These are phyloP conservation scores for Pogonomyrmex barbatus DNA, from an alignment of 1,140 invertebrate species.

Conservation along the genomic window DNA sequence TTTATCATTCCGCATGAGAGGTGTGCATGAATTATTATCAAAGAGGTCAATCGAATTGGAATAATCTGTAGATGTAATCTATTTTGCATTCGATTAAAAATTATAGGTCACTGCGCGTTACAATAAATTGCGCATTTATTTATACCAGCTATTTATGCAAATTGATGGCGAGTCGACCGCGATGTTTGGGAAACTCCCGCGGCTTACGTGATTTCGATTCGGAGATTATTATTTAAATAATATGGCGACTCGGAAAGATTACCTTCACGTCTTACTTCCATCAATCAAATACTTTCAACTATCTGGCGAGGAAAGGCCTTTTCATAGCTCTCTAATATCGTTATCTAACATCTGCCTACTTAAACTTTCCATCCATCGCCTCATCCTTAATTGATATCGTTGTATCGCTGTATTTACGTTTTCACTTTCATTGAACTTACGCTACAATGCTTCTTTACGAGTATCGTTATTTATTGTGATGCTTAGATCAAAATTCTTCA, in stretches of 20 bases:
- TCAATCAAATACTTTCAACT: slow-evolving; percentile 25
- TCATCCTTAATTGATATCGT: slow-evolving; percentile 53
- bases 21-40: slow-evolving; percentile 35
- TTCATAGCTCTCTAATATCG: slow-evolving; percentile 29
- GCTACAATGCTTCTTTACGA: not conserved
- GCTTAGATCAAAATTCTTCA: not conserved
- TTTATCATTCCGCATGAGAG: slow-evolving; percentile 23
- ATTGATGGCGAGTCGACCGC: not conserved
- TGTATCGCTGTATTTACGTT: slow-evolving; percentile 33
- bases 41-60: slow-evolving; percentile 4
- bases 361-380: slow-evolving; percentile 46
- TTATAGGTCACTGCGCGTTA: not conserved
- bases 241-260: not conserved
- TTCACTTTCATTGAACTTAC: slow-evolving; percentile 45
- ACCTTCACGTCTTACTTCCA: not conserved
- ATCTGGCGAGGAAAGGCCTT: slow-evolving; percentile 3
- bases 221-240: slow-evolving; percentile 10
- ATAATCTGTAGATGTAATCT: not conserved
- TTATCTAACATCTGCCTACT: slow-evolving; percentile 45
- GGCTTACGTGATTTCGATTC: slow-evolving; percentile 10
- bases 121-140: slow-evolving; percentile 29
- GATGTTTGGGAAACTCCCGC: not conserved
- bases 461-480: not conserved
- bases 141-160: slow-evolving; percentile 24
- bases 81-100: slow-evolving; percentile 44